Percentiles rank a stretch among this genome's conserved stretches.
phyloP scores from a whole-genome alignment of 2,797 vertebrate species.

The Acridotheres tristis region DNA sequence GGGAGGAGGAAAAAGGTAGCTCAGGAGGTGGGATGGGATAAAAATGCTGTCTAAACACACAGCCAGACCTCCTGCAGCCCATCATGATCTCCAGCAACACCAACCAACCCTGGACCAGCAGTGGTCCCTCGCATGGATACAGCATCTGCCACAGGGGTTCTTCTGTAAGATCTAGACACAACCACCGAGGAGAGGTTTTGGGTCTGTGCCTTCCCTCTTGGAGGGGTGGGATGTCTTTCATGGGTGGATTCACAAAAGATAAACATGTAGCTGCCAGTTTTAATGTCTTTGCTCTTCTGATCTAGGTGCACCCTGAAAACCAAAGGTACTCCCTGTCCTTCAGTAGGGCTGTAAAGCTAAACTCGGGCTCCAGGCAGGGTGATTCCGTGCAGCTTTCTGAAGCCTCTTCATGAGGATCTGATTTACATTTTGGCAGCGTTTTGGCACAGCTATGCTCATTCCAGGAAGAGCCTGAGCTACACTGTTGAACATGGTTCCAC shows the following conservation, averaged over 20 bases:
- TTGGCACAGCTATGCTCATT: neutral
- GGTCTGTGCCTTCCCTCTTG: neutral
- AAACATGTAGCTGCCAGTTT: neutral
- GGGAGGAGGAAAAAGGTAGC: neutral
- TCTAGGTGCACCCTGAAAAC: neutral
- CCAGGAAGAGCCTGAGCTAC: neutral
- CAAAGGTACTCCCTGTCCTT: neutral
- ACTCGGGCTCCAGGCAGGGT: neutral
- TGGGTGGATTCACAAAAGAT: neutral
- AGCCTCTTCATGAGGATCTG: neutral
- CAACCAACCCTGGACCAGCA: neutral
- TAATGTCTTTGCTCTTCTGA: neutral
- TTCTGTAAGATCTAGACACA: neutral
- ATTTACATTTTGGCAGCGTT: neutral
- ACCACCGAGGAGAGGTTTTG: neutral
- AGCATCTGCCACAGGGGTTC: neutral
- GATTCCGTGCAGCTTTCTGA: neutral
- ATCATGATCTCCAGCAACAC: neutral
- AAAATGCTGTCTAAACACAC: fast-evolving
- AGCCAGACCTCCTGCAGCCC: neutral
- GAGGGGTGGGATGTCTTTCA: neutral
- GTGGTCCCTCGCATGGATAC: neutral
- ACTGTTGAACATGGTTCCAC: neutral
- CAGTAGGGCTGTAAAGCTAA: neutral
- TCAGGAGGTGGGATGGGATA: neutral